phyloP scores from a whole-genome alignment of 2,797 vertebrate genomes.

The Tarsius wallacei region DNA sequence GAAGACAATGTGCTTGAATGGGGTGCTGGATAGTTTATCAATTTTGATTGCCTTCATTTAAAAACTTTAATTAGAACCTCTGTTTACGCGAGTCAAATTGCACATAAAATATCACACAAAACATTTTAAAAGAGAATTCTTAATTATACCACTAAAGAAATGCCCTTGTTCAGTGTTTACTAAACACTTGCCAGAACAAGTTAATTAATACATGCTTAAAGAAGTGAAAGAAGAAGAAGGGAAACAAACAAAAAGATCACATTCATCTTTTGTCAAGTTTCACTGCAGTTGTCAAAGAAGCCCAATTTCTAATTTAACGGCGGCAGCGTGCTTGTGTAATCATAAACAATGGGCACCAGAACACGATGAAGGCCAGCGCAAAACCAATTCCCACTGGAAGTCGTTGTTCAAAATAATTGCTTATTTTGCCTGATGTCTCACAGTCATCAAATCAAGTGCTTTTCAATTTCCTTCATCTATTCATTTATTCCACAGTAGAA shows the following conservation, averaged over 20 bases:
- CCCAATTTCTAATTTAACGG: constrained; percentile 67
- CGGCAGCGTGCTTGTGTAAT: constrained; percentile 55
- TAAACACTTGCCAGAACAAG: constrained; percentile 84
- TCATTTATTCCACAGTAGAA: not conserved
- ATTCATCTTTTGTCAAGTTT: constrained; percentile 80
- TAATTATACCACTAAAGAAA: constrained; percentile 86
- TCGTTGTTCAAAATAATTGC: constrained; percentile 63
- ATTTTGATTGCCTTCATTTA: constrained; percentile 82
- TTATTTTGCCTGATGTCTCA: not conserved
- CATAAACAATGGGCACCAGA: constrained; percentile 45
- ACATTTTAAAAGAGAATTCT: constrained; percentile 86
- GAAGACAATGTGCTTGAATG: constrained; percentile 53
- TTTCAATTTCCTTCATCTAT: constrained; percentile 10
- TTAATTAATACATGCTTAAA: constrained; percentile 87
- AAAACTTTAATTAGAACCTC: constrained; percentile 85
- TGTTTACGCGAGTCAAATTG: constrained; percentile 85
- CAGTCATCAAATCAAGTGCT: constrained; percentile 11
- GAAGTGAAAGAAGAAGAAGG: constrained; percentile 72
- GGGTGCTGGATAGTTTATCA: constrained; percentile 58
- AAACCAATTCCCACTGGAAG: constrained; percentile 24
- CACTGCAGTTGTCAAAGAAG: constrained; percentile 71
- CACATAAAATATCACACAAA: constrained; percentile 85
- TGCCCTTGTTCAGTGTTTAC: constrained; percentile 84
- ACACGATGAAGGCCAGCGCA: not conserved
- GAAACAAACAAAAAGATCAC: constrained; percentile 37